Base-by-base conservation (phyloP, 2,888 invertebrate species). In the Drosophila imparisetae region DNA sequence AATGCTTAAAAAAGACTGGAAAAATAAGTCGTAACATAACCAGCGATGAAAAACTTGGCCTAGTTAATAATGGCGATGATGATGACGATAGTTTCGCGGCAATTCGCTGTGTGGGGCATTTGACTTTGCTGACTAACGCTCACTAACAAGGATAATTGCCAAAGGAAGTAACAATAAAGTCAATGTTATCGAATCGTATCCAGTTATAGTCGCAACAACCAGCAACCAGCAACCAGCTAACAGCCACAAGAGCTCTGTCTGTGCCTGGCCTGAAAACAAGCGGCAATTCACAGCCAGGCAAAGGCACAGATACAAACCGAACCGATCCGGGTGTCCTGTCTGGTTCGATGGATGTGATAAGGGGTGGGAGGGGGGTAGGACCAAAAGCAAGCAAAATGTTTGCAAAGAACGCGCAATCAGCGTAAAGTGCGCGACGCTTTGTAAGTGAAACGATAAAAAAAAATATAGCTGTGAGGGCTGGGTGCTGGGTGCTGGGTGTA, bases 351-450 rank as follows among this genome's bases (percentile, higher is more conserved):
- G 45, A 6, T 7, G 45, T 1, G 4, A 11, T 21, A 2, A 4
- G 15, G 4, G 8, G 24, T 24, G 7, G 1, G 15, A 4, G 21
- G 15, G 27, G 13, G 18, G 24, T 27, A n/a, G 66, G 40, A 54
- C 60, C 60, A 66, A 74, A 60, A 67, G 71, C 75, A 68, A 78
- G 81, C 72, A 79, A 84, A 85, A 83, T 79, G 83, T 83, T 85
- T 79, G 86, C 88, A 58, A 58, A 81, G 83, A 77, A 81, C 86
- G 81, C 83, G 86, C 89, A 86, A 86, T 86, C 86, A 89, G 86
- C 89, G 86, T 89, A 89, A 86, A 86, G 85, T 86, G 81, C 79
- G 86, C 86, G 83, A 73, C 86, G 88, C 88, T 85, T 85, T 85
- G 85, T 87, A 85, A 87, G 86, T 87, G 83, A 87, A 87, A 83